phyloP scores from a whole-genome alignment of 2,888 invertebrate genomes.

The Bombylius discolor region DNA sequence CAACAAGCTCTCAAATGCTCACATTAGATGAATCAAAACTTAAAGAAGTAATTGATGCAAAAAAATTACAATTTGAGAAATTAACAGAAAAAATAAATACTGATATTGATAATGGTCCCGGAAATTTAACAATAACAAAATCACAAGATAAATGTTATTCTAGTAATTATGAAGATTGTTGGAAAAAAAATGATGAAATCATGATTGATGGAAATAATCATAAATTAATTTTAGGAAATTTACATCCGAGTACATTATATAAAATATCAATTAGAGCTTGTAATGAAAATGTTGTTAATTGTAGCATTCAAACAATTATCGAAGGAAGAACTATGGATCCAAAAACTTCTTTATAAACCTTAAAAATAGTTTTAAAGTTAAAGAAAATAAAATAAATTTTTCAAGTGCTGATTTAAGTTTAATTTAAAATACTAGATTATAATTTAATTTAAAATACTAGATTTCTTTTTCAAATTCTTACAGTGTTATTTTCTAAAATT shows the following conservation, averaged over 20 bases:
- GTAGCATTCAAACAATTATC: neutral
- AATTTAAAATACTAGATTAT: too few relatives aligned
- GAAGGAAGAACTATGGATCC: neutral
- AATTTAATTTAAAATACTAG: too few relatives aligned
- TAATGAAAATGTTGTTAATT: conserved; percentile 9
- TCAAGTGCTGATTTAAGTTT: too few relatives aligned
- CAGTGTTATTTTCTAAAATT: too few relatives aligned
- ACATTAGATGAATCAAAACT: neutral
- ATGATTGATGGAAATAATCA: conserved; percentile 18
- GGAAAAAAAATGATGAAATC: conserved; percentile 13
- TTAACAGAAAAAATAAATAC: conserved; percentile 11
- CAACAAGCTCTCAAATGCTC: too few relatives aligned
- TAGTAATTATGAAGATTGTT: neutral
- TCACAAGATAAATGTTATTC: neutral
- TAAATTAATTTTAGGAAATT: conserved; percentile 15
- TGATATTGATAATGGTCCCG: conserved; percentile 20
- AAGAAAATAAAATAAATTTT: too few relatives aligned
- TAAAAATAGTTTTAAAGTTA: too few relatives aligned
- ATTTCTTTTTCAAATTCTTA: too few relatives aligned
- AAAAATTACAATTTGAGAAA: conserved; percentile 2
- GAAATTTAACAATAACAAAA: conserved; percentile 15
- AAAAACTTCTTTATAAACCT: too few relatives aligned
- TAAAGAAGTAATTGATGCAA: neutral
- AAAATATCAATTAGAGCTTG: conserved; percentile 27
- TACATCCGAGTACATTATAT: conserved; percentile 20